These are phyloP conservation scores for Malachius bipustulatus DNA, from an alignment of 2,888 invertebrate species.

Conservation along the genomic window DNA sequence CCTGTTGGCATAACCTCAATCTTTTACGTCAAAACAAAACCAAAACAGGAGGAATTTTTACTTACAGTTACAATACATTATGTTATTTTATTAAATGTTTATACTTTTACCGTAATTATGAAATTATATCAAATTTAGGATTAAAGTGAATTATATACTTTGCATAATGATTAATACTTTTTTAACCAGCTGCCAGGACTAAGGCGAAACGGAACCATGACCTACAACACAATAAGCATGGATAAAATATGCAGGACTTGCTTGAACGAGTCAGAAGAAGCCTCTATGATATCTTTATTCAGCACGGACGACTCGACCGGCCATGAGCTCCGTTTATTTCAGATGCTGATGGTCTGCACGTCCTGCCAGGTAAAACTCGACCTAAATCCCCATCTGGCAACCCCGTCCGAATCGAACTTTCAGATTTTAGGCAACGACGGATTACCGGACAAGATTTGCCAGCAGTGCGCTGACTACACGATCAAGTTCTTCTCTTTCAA, in stretches of 20 bases:
- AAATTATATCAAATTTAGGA: no score
- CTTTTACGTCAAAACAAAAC: no score
- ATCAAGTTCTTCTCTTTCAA: slow-evolving; percentile 33
- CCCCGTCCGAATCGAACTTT: slow-evolving; percentile 6
- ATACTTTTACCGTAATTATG: no score
- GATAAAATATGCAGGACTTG: slow-evolving; percentile 36
- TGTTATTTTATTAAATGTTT: no score
- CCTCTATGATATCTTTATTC: slow-evolving; percentile 31
- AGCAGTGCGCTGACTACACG: slow-evolving; percentile 33
- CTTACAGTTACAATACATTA: no score
- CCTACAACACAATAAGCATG: slow-evolving; percentile 25
- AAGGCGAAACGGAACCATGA: slow-evolving; percentile 24
- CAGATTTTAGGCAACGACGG: slow-evolving; percentile 33
- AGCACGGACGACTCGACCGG: slow-evolving; percentile 28
- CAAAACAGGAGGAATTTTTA: no score
- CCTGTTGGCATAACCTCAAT: no score
- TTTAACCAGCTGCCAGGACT: no score
- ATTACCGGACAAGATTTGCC: slow-evolving; percentile 33
- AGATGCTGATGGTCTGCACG: slow-evolving; percentile 34
- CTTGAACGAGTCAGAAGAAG: slow-evolving; percentile 28
- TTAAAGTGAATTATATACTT: no score
- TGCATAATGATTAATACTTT: no score
- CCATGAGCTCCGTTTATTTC: slow-evolving; percentile 27
- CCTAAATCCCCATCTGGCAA: slow-evolving; percentile 2
- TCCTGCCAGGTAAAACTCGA: slow-evolving; percentile 34